Conservation (phyloP, 2,888 invertebrate genomes). For the Anagyrus pseudococci region DNA sequence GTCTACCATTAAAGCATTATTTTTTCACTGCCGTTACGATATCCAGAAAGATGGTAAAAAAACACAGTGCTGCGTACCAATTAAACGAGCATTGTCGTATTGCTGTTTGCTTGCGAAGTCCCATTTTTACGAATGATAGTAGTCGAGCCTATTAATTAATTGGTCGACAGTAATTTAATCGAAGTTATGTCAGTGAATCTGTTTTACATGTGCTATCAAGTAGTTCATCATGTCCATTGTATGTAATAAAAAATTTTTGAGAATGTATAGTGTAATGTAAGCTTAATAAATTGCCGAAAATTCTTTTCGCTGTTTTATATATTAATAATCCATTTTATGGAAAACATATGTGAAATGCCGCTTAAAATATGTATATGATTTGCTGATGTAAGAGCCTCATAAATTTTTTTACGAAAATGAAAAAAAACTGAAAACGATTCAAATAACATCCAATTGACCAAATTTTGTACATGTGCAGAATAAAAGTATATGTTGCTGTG, state of each 20-base stretch:
- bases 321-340: not conserved
- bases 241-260: constrained; percentile 27
- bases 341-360: constrained; percentile 10
- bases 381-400: constrained; percentile 16
- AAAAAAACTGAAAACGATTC: constrained; percentile 26
- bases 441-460: constrained; percentile 27
- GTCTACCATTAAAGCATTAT: constrained; percentile 37
- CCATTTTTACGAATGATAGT: constrained; percentile 35
- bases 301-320: constrained; percentile 24
- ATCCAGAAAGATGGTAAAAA: constrained; percentile 30
- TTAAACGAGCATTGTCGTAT: constrained; percentile 33
- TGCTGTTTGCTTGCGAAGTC: constrained; percentile 35
- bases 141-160: constrained; percentile 34
- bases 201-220: constrained; percentile 26
- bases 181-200: constrained; percentile 26
- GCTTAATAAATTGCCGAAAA: constrained; percentile 20
- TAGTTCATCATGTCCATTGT: constrained; percentile 32
- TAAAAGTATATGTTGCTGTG: constrained; percentile 25
- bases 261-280: constrained; percentile 28
- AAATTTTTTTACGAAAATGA: constrained; percentile 13
- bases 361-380: constrained; percentile 23
- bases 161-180: constrained; percentile 15
- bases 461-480: constrained; percentile 32
- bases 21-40: constrained; percentile 40
- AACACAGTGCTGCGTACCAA: constrained; percentile 32